phyloP scores from a whole-genome alignment of 2,797 vertebrate species.

The Periophthalmus magnuspinnatus region DNA sequence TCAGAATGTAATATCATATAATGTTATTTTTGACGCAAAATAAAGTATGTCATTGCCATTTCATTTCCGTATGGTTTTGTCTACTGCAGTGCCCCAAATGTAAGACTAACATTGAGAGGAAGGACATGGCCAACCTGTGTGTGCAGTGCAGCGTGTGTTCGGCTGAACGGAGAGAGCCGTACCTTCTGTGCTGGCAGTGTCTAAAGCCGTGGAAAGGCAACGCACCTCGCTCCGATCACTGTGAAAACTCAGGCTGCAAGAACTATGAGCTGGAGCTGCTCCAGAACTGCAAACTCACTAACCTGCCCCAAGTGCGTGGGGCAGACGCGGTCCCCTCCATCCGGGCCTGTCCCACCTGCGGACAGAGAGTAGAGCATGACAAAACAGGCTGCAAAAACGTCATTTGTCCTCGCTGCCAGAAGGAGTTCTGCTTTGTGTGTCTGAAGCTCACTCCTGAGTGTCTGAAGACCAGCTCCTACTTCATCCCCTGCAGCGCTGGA shows the following conservation, averaged over 20 bases:
- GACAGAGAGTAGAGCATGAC: conserved; percentile 72
- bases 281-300: conserved; percentile 37
- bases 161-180: not conserved
- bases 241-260: conserved; percentile 62
- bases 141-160: conserved; percentile 69
- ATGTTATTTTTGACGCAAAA: not conserved
- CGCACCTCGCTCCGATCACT: conserved; percentile 55
- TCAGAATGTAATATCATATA: no score
- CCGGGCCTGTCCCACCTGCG: conserved; percentile 77
- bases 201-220: conserved; percentile 65
- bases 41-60: not conserved
- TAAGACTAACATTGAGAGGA: conserved; percentile 60
- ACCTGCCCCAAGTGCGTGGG: conserved; percentile 33
- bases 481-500: conserved; percentile 53
- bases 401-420: conserved; percentile 67
- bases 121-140: conserved; percentile 55
- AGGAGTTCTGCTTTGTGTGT: conserved; percentile 81
- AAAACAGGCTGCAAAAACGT: conserved; percentile 75
- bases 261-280: conserved; percentile 60
- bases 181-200: conserved; percentile 79
- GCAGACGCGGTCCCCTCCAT: conserved; percentile 61
- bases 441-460: conserved; percentile 68
- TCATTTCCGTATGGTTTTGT: not conserved
- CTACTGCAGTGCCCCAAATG: conserved; percentile 72
- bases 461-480: conserved; percentile 51